Conservation (phyloP, 2,888 invertebrate species). For the Monochamus alternatus region DNA sequence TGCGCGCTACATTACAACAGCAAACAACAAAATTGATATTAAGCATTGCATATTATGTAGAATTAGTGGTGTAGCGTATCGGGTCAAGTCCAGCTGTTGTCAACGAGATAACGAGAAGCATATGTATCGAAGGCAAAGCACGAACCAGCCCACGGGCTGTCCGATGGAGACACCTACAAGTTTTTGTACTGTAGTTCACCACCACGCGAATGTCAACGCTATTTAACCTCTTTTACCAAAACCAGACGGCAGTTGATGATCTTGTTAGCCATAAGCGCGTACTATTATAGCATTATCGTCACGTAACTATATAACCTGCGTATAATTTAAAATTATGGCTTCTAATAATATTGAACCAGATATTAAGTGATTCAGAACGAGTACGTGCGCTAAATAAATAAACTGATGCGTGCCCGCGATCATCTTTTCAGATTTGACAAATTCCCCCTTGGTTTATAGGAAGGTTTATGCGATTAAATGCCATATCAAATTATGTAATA, state of each 20-base stretch:
- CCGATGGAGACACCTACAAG: neutral
- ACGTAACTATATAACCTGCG: constrained; percentile 22
- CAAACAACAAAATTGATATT: no score
- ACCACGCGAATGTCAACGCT: neutral
- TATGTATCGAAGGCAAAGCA: no score
- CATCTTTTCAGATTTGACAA: constrained; percentile 14
- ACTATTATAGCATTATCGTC: constrained; percentile 34
- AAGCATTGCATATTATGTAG: no score
- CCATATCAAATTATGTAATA: no score
- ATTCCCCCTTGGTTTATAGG: constrained; percentile 1
- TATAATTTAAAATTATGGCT: constrained; percentile 30
- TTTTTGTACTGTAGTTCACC: constrained; percentile 8
- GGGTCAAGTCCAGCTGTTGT: no score
- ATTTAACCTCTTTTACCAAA: constrained; percentile 18
- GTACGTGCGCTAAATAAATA: constrained; percentile 33
- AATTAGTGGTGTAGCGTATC: no score
- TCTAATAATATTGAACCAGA: constrained; percentile 37
- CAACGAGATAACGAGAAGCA: no score
- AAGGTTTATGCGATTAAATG: neutral
- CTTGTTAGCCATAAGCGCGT: constrained; percentile 17
- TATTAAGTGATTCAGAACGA: constrained; percentile 27
- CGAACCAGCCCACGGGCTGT: neutral
- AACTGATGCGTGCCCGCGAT: constrained; percentile 18
- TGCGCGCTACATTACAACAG: no score
- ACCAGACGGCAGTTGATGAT: constrained; percentile 19